These are phyloP conservation scores for Stenodera caucasica DNA, from an alignment of 2,888 invertebrate species.

Conservation along the genomic window DNA sequence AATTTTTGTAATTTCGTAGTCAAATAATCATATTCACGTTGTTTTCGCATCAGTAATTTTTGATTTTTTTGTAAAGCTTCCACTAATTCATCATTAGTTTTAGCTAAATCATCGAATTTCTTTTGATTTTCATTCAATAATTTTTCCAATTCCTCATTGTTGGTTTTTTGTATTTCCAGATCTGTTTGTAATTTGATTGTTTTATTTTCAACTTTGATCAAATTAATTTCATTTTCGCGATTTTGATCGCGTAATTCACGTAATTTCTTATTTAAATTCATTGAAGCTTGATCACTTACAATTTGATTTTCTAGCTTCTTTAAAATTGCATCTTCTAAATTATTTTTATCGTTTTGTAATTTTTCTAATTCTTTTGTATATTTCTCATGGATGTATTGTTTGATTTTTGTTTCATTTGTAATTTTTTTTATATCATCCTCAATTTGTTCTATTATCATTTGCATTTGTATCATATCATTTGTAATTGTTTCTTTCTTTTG, in stretches of 20 bases:
- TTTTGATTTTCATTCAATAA: constrained; percentile 51
- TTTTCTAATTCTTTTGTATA: constrained; percentile 32
- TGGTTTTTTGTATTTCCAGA: constrained; percentile 58
- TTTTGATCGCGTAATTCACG: constrained; percentile 29
- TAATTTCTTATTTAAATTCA: constrained; percentile 50
- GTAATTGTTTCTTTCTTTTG: constrained; percentile 59
- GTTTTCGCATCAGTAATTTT: constrained; percentile 56
- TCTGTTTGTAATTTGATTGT: constrained; percentile 62
- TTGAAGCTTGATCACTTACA: constrained; percentile 68
- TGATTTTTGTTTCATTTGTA: constrained; percentile 41
- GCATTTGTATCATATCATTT: constrained; percentile 59
- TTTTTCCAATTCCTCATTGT: constrained; percentile 43
- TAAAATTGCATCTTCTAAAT: constrained; percentile 68
- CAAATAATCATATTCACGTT: constrained; percentile 57
- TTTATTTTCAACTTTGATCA: constrained; percentile 61
- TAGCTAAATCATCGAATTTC: constrained; percentile 52
- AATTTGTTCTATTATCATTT: constrained; percentile 63
- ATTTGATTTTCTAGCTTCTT: constrained; percentile 67
- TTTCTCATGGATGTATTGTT: not conserved
- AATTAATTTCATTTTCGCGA: constrained; percentile 56
- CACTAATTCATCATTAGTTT: constrained; percentile 54
- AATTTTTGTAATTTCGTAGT: constrained; percentile 60
- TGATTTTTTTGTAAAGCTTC: constrained; percentile 57
- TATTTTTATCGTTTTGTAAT: constrained; percentile 54
- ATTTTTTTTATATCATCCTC: constrained; percentile 64